A percentile compares a stretch with the other conserved stretches of the same genome.
phyloP scores from a whole-genome alignment of 2,888 invertebrate species.

The Cloeon dipterum region DNA sequence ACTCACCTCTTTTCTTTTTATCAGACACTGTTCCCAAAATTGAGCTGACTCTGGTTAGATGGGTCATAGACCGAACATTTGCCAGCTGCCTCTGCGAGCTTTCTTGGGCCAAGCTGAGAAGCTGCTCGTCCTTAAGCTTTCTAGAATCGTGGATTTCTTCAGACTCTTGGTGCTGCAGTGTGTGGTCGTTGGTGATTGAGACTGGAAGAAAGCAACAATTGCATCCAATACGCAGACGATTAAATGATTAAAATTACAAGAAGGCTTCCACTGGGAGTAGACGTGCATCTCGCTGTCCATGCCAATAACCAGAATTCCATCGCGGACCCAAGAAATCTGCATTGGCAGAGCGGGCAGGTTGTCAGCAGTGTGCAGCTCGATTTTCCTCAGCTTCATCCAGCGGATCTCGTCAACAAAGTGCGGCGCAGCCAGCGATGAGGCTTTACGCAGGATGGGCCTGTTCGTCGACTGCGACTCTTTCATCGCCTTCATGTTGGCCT shows the following conservation, averaged over 20 bases:
- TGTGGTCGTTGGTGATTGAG: conserved; percentile 4
- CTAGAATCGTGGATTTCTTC: conserved; percentile 50
- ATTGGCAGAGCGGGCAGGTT: conserved; percentile 91
- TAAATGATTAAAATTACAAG: conserved; percentile 11
- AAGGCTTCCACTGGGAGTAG: conserved; percentile 90
- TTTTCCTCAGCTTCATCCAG: conserved; percentile 88
- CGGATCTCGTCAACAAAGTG: conserved; percentile 78
- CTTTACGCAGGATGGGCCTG: conserved; percentile 67
- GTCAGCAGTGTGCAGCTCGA: conserved; percentile 81
- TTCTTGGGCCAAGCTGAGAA: conserved; percentile 26
- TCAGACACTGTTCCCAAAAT: conserved; percentile 62
- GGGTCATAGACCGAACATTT: conserved; percentile 54
- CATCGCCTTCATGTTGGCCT: conserved; percentile 82
- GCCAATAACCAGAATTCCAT: conserved; percentile 92
- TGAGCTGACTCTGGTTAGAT: conserved; percentile 60
- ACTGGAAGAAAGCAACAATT: conserved; percentile 2
- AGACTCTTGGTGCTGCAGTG: conserved; percentile 24
- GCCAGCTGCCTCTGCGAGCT: conserved; percentile 40
- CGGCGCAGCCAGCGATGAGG: conserved; percentile 74
- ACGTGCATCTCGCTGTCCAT: conserved; percentile 99
- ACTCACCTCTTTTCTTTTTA: conserved; percentile 30
- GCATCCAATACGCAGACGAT: neutral
- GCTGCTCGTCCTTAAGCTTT: conserved; percentile 45
- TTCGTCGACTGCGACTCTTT: conserved; percentile 65
- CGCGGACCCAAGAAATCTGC: conserved; percentile 97